Base-by-base conservation (phyloP, 2,797 vertebrate genomes). In the Phoxinus dragarum region DNA sequence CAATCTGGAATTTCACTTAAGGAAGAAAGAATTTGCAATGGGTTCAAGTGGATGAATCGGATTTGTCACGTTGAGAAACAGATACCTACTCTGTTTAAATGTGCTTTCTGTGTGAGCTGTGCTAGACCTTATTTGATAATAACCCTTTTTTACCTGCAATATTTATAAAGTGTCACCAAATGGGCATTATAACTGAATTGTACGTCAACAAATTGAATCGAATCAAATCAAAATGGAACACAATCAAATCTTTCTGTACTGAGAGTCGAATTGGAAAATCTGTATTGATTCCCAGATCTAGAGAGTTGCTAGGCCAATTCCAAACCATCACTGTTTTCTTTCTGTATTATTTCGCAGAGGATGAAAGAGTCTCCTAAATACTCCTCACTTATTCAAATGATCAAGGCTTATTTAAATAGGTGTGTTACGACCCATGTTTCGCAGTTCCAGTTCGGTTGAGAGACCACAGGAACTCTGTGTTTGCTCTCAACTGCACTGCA, bases 401-500 rank as follows among this genome's bases (percentile, higher is more conserved):
- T 79, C 27, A 71, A 27, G 31, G 21, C 36, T 38, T 36, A 31
- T 75, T 83, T 27, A 42, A 80, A 79, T 49, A 47, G 56, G 21
- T 38, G 19, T 10, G 38, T 54, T 5, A 64, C 72, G 67, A 79
- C 52, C 83, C 27, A 19, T 84, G 76, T 78, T 79, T 71, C 16
- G 1, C 52, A 71, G 83, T 74, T 87, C 16, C 21, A 59, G 31
- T 66, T 84, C 11, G 23, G 44, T 56, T 74, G 54, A 52, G 69
- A 71, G 38, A 84, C 86, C 42, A 81, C 69, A 76, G 82, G 36
- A 66, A 67, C 36, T 66, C 73, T 31, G 52, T 79, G 64, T 86
- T 88, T 85, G 76, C 81, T 77, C 80, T 87, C 77, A 34, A 74
- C 72, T 71, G 67, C 78, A 81, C 31, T 79, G n/a, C 23, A 49